Evolutionary conservation across 37 sponge, comb jelly and placozoan genomes (phyloP).

Genomic region (Crambe crambe): DNA sequence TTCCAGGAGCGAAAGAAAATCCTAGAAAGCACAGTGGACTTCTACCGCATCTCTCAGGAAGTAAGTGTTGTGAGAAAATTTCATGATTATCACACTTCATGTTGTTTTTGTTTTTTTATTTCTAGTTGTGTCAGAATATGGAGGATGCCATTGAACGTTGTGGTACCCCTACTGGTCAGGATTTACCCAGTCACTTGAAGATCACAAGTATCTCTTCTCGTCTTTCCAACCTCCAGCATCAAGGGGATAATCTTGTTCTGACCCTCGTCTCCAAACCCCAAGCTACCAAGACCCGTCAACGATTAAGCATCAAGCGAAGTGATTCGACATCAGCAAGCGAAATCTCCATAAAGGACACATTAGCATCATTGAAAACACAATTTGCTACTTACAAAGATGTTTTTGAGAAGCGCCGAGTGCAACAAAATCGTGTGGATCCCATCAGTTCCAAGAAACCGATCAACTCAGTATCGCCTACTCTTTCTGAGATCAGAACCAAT

Average conservation of each 20-base stretch:
- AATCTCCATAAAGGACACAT: not conserved
- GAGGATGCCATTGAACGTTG: slow-evolving; percentile 18
- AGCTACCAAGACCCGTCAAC: not conserved
- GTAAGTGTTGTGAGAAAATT: not conserved
- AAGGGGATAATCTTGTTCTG: not conserved
- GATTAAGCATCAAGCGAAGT: not conserved
- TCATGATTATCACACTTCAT: too few relatives aligned
- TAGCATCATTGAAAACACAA: not conserved
- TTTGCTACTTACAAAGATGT: slow-evolving; percentile 18
- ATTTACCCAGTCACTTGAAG: slow-evolving; percentile 12
- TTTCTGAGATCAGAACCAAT: not conserved
- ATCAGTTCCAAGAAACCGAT: not conserved
- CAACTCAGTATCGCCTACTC: not conserved
- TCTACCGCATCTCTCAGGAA: slow-evolving; percentile 23
- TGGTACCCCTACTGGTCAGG: not conserved
- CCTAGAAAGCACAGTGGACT: slow-evolving; percentile 6
- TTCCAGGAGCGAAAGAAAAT: slow-evolving; percentile 15
- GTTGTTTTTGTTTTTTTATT: too few relatives aligned
- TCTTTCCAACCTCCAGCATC: slow-evolving; percentile 21
- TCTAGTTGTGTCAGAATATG: slow-evolving; percentile 35
- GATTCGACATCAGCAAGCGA: slow-evolving; percentile 31
- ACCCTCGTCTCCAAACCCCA: not conserved
- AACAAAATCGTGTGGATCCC: not conserved
- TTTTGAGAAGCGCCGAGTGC: not conserved
- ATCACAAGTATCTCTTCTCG: slow-evolving; percentile 31